phyloP scores from a whole-genome alignment of 2,113 vertebrate species.

The Cranoglanis bouderius region DNA sequence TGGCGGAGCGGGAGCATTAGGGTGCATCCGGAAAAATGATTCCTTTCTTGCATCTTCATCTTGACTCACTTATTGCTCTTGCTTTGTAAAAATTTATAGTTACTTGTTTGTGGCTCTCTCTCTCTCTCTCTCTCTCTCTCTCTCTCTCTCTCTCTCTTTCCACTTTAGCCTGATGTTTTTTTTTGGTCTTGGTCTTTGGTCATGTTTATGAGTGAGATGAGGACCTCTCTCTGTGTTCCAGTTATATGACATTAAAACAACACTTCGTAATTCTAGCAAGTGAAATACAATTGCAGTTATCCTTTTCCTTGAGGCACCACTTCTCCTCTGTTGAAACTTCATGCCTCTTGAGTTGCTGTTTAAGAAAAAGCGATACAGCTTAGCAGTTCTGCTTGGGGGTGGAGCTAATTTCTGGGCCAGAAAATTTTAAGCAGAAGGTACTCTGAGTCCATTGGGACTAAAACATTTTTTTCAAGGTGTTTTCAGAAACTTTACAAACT shows the following conservation, averaged over 20 bases:
- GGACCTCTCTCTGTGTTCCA: not conserved
- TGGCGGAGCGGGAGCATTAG: not conserved
- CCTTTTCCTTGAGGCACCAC: not conserved
- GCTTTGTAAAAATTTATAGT: not conserved
- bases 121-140: not conserved
- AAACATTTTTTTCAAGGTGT: not conserved
- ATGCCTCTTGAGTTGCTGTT: not conserved
- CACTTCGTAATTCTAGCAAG: not conserved
- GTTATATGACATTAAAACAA: not conserved
- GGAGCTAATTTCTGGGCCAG: not conserved
- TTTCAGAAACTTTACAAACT: not conserved
- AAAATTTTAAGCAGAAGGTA: not conserved
- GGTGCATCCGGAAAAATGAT: conserved; percentile 18
- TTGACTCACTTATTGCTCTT: not conserved
- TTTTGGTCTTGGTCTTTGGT: not conserved
- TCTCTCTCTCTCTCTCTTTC: not conserved
- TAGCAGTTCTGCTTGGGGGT: not conserved
- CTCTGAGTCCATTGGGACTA: not conserved
- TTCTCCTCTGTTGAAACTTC: not conserved
- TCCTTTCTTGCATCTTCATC: conserved; percentile 16
- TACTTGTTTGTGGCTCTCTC: not conserved
- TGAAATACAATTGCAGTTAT: not conserved
- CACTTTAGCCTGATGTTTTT: not conserved
- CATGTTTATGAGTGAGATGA: not conserved
- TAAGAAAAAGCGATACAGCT: not conserved